A percentile compares a stretch with the other conserved stretches of the same genome.
phyloP scores from a whole-genome alignment of 2,797 vertebrate genomes.

The Chiroxiphia lanceolata region DNA sequence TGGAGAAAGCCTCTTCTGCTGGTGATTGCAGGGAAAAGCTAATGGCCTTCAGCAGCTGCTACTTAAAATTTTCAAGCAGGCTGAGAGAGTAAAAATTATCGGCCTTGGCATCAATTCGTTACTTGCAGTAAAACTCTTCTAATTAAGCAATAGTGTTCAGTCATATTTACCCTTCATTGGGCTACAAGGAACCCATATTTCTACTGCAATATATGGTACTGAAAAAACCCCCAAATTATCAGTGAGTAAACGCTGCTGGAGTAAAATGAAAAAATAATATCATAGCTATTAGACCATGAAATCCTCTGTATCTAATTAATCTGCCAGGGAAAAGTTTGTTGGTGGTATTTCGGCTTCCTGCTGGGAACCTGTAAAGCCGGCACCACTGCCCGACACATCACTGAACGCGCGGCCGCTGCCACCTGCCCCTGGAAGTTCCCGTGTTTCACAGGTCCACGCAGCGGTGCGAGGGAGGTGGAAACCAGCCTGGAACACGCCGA shows the following conservation, averaged over 20 bases:
- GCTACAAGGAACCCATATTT: conserved; percentile 16
- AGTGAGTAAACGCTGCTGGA: conserved; percentile 44
- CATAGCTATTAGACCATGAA: conserved; percentile 66
- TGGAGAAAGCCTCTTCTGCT: not conserved
- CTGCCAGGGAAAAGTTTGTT: conserved; percentile 66
- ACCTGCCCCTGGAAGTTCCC: not conserved
- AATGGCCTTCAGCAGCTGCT: not conserved
- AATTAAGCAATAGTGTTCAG: not conserved
- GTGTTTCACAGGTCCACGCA: not conserved
- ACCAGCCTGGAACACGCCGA: not conserved
- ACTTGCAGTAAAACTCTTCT: not conserved
- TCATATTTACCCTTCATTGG: not conserved
- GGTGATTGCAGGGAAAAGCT: not conserved
- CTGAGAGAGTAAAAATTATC: not conserved
- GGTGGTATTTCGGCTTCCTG: conserved; percentile 49
- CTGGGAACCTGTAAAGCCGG: conserved; percentile 43
- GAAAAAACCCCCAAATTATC: conserved; percentile 67
- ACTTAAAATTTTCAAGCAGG: not conserved
- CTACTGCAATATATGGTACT: conserved; percentile 37
- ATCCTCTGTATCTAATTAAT: conserved; percentile 71
- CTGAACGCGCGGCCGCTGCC: not conserved
- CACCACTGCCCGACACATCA: not conserved
- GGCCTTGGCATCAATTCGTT: not conserved
- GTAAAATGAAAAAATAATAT: conserved; percentile 70
- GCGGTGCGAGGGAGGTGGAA: not conserved